Conservation (phyloP, 2,888 invertebrate genomes). For the Eubasilissa splendida region DNA sequence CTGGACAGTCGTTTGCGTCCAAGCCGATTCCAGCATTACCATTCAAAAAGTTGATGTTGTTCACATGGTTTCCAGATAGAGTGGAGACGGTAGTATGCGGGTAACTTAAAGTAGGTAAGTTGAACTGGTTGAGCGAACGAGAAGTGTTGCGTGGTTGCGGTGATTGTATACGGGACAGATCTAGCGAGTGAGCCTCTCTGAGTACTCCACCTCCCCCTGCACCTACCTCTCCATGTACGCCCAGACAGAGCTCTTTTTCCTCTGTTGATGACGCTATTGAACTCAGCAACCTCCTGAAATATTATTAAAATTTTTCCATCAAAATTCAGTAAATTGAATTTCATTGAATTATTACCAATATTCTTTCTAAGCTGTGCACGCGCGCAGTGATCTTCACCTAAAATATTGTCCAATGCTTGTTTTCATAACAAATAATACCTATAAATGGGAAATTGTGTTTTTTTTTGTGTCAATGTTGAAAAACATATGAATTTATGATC, state of each 20-base stretch:
- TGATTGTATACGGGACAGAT: slow-evolving; percentile 60
- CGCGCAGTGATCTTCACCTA: too few relatives aligned
- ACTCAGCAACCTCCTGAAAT: slow-evolving; percentile 73
- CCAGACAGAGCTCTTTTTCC: slow-evolving; percentile 63
- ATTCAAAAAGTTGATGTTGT: slow-evolving; percentile 64
- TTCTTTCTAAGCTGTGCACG: not conserved
- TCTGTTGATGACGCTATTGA: slow-evolving; percentile 79
- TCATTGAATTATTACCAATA: not conserved
- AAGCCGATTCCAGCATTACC: slow-evolving; percentile 65
- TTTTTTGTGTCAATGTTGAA: too few relatives aligned
- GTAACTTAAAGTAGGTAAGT: slow-evolving; percentile 21
- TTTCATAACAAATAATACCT: too few relatives aligned
- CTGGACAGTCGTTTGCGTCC: slow-evolving; percentile 62
- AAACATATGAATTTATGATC: too few relatives aligned
- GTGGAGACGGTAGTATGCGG: slow-evolving; percentile 63
- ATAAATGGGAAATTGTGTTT: too few relatives aligned
- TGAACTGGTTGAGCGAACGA: slow-evolving; percentile 60
- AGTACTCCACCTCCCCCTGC: slow-evolving; percentile 60
- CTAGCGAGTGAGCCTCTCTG: slow-evolving; percentile 65
- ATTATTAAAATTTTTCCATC: not conserved
- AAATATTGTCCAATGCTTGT: too few relatives aligned
- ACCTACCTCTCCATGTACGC: slow-evolving; percentile 55
- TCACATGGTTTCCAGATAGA: slow-evolving; percentile 60
- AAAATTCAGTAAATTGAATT: too few relatives aligned
- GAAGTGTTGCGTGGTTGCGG: slow-evolving; percentile 61